Evolutionary conservation across 2,888 invertebrate species (phyloP), one percentile per base, ranked within the genome.

Genomic region (Creontiades dilutus): DNA sequence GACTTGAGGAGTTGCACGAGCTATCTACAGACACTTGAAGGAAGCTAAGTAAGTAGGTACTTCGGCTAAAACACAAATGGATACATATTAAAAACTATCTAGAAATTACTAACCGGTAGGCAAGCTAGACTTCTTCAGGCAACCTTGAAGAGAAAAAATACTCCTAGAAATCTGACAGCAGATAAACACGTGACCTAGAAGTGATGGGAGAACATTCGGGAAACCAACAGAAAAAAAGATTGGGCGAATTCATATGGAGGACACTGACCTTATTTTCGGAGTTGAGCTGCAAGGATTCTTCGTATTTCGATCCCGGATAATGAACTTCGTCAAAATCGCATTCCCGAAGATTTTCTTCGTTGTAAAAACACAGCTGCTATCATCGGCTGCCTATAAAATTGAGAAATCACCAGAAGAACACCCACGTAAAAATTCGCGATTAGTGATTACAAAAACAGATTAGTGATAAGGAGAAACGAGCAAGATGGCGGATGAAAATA

Each of bases 121-220:
- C 19, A 23, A 68, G 68, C 23, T 68, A 23, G 13, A 23, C 68
- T 11, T n/a, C 78, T 46, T n/a, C n/a, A 46, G 19, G 48, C 86
- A 75, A 23, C 86, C 86, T 86, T 86, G 86, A 48, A 46, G 23
- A 86, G 75, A 86, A 86, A 86, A 84, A 68, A 68, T 75, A 46
- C 68, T 13, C 48, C 19, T 68, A 75, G 28, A 55, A 86, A 86
- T 46, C 16, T 86, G 86, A 86, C 47, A 75, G 61, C 12, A 75
- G 86, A 86, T 86, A 86, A 86, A 86, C 86, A 75, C 86, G 86
- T 86, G 86, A 86, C 86, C 68, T 86, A 61, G 37, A 28, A 75
- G 37, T 86, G 86, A 86, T 28, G 75, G 16, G 76, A 75, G 82
- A 68, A 14, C 82, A 47, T 48, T 19, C 52, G 47, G n/a, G 19